phyloP scores from a whole-genome alignment of 2,113 vertebrate species.

The Xenopus tropicalis region UCB_Xtro_10.0 CM004444.2:22191501-22192000 shows the following conservation, averaged over 20 bases:
- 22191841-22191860: background rate
- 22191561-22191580: background rate
- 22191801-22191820: background rate
- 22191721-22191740: background rate
- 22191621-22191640: background rate
- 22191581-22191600: background rate
- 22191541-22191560: background rate
- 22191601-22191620: background rate
- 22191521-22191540: background rate
- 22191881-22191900: background rate
- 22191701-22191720: background rate
- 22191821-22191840: background rate
- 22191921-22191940: background rate
- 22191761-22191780: too few species aligned
- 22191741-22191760: too few species aligned
- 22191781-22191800: background rate
- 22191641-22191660: background rate
- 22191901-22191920: background rate
- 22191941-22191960: background rate
- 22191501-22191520: background rate
- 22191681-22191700: background rate
- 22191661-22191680: background rate
- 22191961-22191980: background rate
- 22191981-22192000: conserved; percentile 3
- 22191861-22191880: background rate